These are phyloP conservation scores for Drosophila aldrichi DNA, from an alignment of 2,888 invertebrate species.

Conservation along the genomic window DNA sequence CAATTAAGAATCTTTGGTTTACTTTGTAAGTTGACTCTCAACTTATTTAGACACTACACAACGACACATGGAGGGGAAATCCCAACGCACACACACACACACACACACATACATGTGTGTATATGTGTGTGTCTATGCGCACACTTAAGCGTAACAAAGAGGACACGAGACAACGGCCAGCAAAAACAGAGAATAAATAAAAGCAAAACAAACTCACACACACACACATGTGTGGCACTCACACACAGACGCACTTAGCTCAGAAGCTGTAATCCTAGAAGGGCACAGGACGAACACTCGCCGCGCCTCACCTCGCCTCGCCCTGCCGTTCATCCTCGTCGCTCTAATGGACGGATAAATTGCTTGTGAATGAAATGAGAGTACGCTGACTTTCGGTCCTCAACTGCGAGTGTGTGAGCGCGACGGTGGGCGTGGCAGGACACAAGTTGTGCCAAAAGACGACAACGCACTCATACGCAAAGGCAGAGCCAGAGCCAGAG, in stretches of 20 bases:
- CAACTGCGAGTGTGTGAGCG: slow-evolving; percentile 16
- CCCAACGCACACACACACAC: slow-evolving; percentile 31
- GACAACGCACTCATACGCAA: slow-evolving; percentile 76
- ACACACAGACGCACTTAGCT: slow-evolving; percentile 43
- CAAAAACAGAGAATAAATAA: slow-evolving; percentile 77
- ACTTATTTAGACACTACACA: slow-evolving; percentile 80
- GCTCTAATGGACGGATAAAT: slow-evolving; percentile 82
- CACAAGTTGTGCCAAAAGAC: slow-evolving; percentile 58
- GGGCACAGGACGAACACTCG: slow-evolving; percentile 60
- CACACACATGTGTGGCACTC: slow-evolving; percentile 30
- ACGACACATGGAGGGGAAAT: slow-evolving; percentile 73
- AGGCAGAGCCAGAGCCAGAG: slow-evolving; percentile 27
- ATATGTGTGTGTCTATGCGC: slow-evolving; percentile 14
- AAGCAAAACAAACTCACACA: slow-evolving; percentile 70
- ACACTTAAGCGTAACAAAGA: slow-evolving; percentile 74
- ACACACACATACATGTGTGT: background rate
- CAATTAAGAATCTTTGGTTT: slow-evolving; percentile 82
- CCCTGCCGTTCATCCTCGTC: slow-evolving; percentile 42
- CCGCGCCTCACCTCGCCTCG: slow-evolving; percentile 12
- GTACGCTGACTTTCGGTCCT: slow-evolving; percentile 67
- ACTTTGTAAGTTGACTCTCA: slow-evolving; percentile 82
- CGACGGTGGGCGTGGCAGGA: slow-evolving; percentile 59
- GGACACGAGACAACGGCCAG: slow-evolving; percentile 72
- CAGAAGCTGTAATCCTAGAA: slow-evolving; percentile 77
- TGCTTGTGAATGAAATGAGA: slow-evolving; percentile 81